Conservation (phyloP, 2,888 invertebrate genomes). For the Drosophila bunnanda region DNA sequence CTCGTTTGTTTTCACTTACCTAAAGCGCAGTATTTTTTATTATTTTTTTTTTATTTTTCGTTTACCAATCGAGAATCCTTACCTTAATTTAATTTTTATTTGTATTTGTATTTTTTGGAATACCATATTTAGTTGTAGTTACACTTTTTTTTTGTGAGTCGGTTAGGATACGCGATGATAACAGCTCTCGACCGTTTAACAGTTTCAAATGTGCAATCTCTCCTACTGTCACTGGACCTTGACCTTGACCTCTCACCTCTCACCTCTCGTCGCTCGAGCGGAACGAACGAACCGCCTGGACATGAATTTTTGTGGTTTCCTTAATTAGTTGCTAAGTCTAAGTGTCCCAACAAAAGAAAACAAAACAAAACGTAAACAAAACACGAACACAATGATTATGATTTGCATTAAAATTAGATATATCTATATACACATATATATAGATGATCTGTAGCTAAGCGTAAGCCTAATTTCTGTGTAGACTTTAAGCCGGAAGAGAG, state of each 20-base stretch:
- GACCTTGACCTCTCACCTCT: constrained; percentile 5
- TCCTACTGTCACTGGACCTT: constrained; percentile 23
- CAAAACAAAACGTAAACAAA: constrained; percentile 10
- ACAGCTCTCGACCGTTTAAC: constrained; percentile 14
- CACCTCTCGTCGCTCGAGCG: constrained; percentile 18
- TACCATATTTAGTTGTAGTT: constrained; percentile 11
- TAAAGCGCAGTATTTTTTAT: constrained; percentile 42
- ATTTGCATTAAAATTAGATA: constrained; percentile 41
- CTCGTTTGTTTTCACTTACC: constrained; percentile 32
- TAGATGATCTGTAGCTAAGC: constrained; percentile 54
- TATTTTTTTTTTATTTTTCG: constrained; percentile 7
- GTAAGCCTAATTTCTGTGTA: constrained; percentile 38
- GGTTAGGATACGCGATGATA: constrained; percentile 1
- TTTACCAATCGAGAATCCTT: constrained; percentile 10
- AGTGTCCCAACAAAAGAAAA: constrained; percentile 12
- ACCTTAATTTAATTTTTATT: constrained; percentile 1
- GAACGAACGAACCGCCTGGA: constrained; percentile 18
- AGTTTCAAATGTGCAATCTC: constrained; percentile 46
- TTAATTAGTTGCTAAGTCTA: constrained; percentile 67
- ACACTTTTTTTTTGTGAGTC: not conserved
- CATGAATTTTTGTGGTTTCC: constrained; percentile 72
- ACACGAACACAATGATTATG: constrained; percentile 40
- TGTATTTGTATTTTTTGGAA: constrained; percentile 1
- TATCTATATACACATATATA: constrained; percentile 28
- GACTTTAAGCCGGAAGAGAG: constrained; percentile 41